Conservation (phyloP, 2,888 invertebrate genomes). For the Drosophila phalerata region DNA sequence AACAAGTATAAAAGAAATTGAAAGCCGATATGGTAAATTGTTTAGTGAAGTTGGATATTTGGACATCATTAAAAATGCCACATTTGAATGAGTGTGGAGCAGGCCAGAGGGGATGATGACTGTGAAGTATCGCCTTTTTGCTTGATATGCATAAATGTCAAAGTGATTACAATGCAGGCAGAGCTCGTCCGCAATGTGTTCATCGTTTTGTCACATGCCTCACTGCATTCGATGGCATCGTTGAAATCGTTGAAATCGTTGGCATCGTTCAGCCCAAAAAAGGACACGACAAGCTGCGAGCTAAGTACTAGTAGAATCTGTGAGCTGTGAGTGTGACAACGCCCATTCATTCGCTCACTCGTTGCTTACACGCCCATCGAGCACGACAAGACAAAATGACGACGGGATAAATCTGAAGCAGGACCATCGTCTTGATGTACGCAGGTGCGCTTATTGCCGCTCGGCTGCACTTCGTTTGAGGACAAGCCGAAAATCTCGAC, state of each 20-base stretch:
- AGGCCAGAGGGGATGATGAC: conserved; percentile 27
- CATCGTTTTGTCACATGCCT: conserved; percentile 83
- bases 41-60: conserved; percentile 57
- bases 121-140: conserved; percentile 63
- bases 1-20: conserved; percentile 42
- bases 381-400: conserved; percentile 62
- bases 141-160: conserved; percentile 84
- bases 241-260: conserved; percentile 17
- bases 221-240: conserved; percentile 64
- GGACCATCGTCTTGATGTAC: conserved; percentile 72
- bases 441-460: conserved; percentile 84
- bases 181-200: conserved; percentile 74
- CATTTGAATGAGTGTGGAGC: conserved; percentile 73
- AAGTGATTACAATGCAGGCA: conserved; percentile 83
- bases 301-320: conserved; percentile 26
- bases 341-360: conserved; percentile 78
- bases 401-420: conserved; percentile 10
- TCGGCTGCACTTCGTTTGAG: conserved; percentile 81
- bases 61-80: conserved; percentile 83
- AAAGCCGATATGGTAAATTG: conserved; percentile 46
- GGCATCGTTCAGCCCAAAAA: conserved; percentile 35
- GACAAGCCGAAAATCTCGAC: conserved; percentile 76
- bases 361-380: conserved; percentile 82
- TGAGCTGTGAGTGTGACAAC: conserved; percentile 70
- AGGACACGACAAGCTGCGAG: conserved; percentile 34